Base-by-base conservation (phyloP, 1,140 invertebrate species). In the Euwallacea fornicatus region DNA sequence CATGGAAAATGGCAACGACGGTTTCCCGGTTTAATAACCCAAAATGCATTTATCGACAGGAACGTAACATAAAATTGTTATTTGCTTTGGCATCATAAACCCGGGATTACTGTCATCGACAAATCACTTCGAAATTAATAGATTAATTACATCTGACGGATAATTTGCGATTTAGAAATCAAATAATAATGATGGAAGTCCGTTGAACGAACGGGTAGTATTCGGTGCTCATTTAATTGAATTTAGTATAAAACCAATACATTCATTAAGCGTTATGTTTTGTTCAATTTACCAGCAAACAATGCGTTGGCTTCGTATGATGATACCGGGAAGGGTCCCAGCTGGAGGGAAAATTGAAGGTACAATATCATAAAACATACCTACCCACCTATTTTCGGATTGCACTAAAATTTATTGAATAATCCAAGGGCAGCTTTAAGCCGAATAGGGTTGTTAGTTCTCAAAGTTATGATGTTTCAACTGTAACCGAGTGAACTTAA, bases 401-500 rank as follows among this genome's bases (percentile, higher is more conserved):
- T 50, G 9, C 13, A 1, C 47, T 11, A 50, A 11, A 50, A 13
- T 50, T 50, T 50, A 50, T 13, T 11, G 13, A 13, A 50, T 13
- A 11, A 11, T 50, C 9, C 2, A 10, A 33, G 21, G 21, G 21
- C 21, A 33, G 21, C 1, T 4, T 33, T 33, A 33, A 33, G 21
- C 21, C 54, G 15, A 16, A n/a, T 8, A 16, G 54, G n/a, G 21
- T 33, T 33, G 21, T 33, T 33, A 33, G 21, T 33, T 33, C 21
- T 33, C 21, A 33, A 63, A 63, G 61, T 47, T 41, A 65, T 65
- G 33, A 42, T 10, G 54, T 65, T 53, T 42, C 21, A 65, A 55
- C 47, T 65, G 46, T 21, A 59, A 67, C 55, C 55, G 43, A 67
- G 65, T 58, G 54, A 67, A 67, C 65, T 67, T 67, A 67, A 67